Evolutionary conservation across 30 jellyfish, hydroid and myxozoan species (phyloP).

Genomic region (Calvadosia cruxmelitensis): DNA sequence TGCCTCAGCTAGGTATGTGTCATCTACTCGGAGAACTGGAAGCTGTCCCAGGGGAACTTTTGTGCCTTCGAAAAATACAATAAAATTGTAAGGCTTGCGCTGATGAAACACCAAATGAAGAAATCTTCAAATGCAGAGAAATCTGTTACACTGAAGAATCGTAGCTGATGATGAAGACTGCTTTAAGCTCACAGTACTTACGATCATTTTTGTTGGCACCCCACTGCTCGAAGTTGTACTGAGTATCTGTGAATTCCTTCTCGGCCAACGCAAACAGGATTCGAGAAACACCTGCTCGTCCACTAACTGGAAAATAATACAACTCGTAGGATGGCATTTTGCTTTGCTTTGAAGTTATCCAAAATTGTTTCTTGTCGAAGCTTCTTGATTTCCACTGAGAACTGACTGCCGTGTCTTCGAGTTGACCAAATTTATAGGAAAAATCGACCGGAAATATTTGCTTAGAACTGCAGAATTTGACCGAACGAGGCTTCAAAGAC

Average conservation of each 20-base stretch:
- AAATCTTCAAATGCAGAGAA: neutral
- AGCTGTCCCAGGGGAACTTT: slow-evolving; percentile 33
- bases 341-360: too few species aligned
- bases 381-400: too few species aligned
- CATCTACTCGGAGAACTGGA: slow-evolving; percentile 35
- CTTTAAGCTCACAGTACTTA: neutral
- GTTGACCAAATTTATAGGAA: too few species aligned
- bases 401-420: too few species aligned
- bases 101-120: too few species aligned
- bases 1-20: slow-evolving; percentile 30
- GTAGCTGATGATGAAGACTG: too few species aligned
- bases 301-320: neutral
- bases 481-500: too few species aligned
- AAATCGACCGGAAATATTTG: too few species aligned
- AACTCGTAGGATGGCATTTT: too few species aligned
- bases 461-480: too few species aligned
- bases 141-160: neutral
- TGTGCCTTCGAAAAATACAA: slow-evolving; percentile 1
- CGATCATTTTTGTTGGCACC: neutral
- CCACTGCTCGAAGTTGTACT: neutral
- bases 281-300: neutral
- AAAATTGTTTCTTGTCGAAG: too few species aligned
- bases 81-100: too few species aligned
- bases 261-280: neutral
- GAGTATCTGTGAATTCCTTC: neutral